Evolutionary conservation across 2,797 vertebrate genomes (phyloP).

Genomic region (Labroides dimidiatus): DNA sequence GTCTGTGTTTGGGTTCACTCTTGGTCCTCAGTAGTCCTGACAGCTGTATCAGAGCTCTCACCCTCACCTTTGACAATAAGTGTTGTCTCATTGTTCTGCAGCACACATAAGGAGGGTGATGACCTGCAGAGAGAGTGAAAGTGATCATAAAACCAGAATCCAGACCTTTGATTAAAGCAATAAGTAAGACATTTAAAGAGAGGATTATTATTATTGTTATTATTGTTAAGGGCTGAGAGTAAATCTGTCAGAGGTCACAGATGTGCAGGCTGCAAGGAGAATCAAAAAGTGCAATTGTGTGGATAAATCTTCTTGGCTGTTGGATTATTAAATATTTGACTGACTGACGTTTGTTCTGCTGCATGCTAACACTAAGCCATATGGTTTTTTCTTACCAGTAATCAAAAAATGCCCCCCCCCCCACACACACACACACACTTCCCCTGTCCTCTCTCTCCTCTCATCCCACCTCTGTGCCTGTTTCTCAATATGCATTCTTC

Average conservation of each 20-base stretch:
- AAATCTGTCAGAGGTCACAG: constrained; percentile 6
- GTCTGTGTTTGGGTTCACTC: too few relatives aligned
- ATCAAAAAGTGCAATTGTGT: constrained; percentile 21
- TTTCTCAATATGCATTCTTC: too few relatives aligned
- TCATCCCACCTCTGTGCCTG: background rate
- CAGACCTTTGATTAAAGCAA: constrained; percentile 5
- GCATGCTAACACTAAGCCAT: constrained; percentile 15
- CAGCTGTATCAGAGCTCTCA: too few relatives aligned
- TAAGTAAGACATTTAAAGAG: constrained; percentile 6
- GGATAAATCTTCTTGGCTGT: constrained; percentile 23
- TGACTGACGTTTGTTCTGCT: background rate
- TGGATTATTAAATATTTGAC: constrained; percentile 43
- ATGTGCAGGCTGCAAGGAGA: constrained; percentile 24
- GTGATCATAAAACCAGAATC: background rate
- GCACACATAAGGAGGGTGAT: background rate
- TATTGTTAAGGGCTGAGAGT: background rate
- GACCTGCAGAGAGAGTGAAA: constrained; percentile 4
- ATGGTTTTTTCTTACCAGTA: constrained; percentile 16
- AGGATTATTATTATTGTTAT: constrained; percentile 4
- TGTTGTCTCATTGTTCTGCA: background rate
- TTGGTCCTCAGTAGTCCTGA: too few relatives aligned
- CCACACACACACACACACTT: too few relatives aligned
- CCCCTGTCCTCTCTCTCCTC: background rate
- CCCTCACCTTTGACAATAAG: background rate
- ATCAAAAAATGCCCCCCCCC: constrained; percentile 5